Evolutionary conservation across 2,888 invertebrate genomes (phyloP), one percentile per base, ranked within the genome.

Genomic region (Thalpophila matura): DNA sequence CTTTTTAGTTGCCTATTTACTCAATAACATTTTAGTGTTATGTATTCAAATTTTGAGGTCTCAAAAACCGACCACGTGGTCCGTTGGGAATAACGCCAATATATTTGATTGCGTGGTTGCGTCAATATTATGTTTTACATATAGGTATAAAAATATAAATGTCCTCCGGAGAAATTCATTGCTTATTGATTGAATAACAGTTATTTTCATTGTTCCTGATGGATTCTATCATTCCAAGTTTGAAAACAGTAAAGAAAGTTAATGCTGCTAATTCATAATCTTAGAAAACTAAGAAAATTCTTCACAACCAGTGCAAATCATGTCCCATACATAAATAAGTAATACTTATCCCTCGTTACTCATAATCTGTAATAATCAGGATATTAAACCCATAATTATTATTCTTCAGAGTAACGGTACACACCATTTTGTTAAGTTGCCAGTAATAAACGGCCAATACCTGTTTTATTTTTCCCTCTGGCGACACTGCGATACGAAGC

Each of bases 401-500:
- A 56, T 66, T 16, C 24, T 37, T 51, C 31, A 27, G 6, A 69
- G 7, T 42, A 46, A 53, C 47, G 33, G 33, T 67, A 33, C n/a
- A 27, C 24, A 33, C 29, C 35, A 73, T 66, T 55, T 53, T 42
- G 37, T 51, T 51, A 43, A 40, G 27, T 73, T 57, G 14, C 47
- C 47, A 38, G 49, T 43, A 58, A 54, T 50, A 56, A 73, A 51
- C 29, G 18, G 22, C 42, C 20, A 33, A 24, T 42, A 59, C 38
- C 38, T 35, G 53, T 53, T 74, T 58, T 38, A 74, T 65, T 67
- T 74, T 69, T 49, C 31, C 49, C 38, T 45, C 49, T 58, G 53
- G 60, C 74, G 55, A 42, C 27, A 58, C 35, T 42, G 35, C 14
- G 14, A 38, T 45, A 26, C n/a, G 12, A 47, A 20, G 14, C 57